Conservation (phyloP, 2,888 invertebrate genomes). For the Tolmerus cingulatus region DNA sequence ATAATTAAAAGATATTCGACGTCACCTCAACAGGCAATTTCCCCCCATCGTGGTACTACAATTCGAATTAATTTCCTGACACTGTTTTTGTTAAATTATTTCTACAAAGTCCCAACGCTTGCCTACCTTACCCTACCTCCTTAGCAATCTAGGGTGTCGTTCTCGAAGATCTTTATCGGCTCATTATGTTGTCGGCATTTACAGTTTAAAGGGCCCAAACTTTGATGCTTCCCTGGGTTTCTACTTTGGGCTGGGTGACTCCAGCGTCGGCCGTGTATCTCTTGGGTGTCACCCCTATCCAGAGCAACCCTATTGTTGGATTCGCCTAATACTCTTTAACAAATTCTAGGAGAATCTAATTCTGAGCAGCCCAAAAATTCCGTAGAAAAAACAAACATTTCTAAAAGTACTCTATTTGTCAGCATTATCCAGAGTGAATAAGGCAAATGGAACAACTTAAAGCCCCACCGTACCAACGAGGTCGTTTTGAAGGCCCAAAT, state of each 20-base stretch:
- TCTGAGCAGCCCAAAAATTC: not conserved
- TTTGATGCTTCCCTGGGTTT: not conserved
- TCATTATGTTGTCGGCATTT: constrained; percentile 15
- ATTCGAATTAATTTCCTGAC: constrained; percentile 30
- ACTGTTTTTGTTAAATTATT: constrained; percentile 21
- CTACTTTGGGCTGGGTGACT: not conserved
- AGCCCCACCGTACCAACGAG: not conserved
- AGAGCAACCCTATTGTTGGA: not conserved
- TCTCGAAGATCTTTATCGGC: constrained; percentile 23
- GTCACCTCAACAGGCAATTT: constrained; percentile 33
- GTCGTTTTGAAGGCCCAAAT: not conserved
- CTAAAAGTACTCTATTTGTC: constrained; percentile 10
- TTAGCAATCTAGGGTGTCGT: constrained; percentile 1
- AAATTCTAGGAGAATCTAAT: not conserved
- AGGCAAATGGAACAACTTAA: constrained; percentile 4
- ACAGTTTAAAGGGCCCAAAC: not conserved
- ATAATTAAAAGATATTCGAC: constrained; percentile 30
- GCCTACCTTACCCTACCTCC: not conserved
- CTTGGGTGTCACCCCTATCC: not conserved
- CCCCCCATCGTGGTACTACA: not conserved
- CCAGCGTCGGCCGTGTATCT: not conserved
- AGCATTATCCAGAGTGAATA: constrained; percentile 11
- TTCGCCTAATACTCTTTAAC: not conserved
- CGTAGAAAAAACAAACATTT: not conserved
- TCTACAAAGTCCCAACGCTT: not conserved